Base-by-base conservation (phyloP, 1,140 invertebrate genomes). In the Drosophila lini region DNA sequence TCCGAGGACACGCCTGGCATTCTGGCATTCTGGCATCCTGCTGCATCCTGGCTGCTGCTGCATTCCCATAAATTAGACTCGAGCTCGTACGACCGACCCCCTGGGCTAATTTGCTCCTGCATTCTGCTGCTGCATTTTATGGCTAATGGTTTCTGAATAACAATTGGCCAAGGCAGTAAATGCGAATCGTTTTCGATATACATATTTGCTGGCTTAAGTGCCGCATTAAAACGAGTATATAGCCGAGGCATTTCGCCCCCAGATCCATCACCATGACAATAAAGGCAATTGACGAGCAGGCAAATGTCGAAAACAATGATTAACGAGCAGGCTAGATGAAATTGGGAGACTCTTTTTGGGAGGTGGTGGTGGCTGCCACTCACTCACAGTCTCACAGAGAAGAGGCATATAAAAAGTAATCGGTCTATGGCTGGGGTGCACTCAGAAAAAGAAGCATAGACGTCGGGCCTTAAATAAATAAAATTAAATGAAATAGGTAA, bases 261-360 rank as follows among this genome's bases (percentile, higher is more conserved):
- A 36, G 45, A 64, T 64, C 74, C 84, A 88, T 88, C 65, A 69
- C 84, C 84, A 90, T 89, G 84, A 89, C 84, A 89, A 89, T 89
- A 89, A 89, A 89, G 84, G 85, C 84, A 89, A 89, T 84, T 89
- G 84, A 89, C 85, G 84, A 89, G 84, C 74, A 61, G 78, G 80
- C 85, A 77, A 77, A 89, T 89, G 84, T 89, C 78, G 84, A 89
- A 89, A 89, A 89, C 82, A 89, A 89, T 89, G 84, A 89, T 89
- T 89, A 89, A 89, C 84, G 84, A 89, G 64, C 78, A 36, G 69
- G 67, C 69, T 71, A 78, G 56, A 73, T 65, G 60, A 44, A 70
- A 67, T 47, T 59, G 76, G 41, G 53, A 32, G 58, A 48, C 11
- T 32, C 40, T 55, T 42, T 56, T 31, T 34, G 22, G 32, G 53